A percentile compares a stretch with the other conserved stretches of the same genome.
Evolutionary conservation across 2,113 vertebrate species (phyloP).

Genomic region (Catagonus wagneri): DNA sequence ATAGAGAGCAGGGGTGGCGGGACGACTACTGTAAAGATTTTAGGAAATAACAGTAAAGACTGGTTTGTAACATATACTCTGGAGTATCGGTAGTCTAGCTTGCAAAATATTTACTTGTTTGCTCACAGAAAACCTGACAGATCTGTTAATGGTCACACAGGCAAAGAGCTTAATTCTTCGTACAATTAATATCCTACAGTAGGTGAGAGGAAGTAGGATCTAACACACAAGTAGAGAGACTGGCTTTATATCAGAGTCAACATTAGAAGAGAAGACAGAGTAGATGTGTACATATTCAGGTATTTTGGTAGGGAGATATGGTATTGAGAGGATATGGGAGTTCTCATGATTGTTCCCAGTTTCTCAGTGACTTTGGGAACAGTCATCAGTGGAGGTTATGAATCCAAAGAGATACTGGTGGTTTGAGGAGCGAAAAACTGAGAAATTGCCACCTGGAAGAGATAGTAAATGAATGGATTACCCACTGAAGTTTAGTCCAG

Average conservation of each 20-base stretch:
- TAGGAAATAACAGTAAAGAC: background rate
- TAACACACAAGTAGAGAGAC: background rate
- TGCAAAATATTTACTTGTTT: background rate
- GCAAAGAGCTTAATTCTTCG: background rate
- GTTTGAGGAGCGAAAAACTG: background rate
- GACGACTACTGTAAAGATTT: background rate
- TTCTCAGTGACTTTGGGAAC: background rate
- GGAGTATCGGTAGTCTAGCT: background rate
- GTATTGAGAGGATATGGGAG: background rate
- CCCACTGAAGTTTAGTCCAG: background rate
- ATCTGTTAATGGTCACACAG: background rate
- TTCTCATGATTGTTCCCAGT: background rate
- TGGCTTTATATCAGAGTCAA: background rate
- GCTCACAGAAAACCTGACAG: background rate
- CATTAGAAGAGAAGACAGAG: background rate
- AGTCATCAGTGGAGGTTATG: background rate
- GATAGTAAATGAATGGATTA: background rate
- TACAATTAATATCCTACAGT: background rate
- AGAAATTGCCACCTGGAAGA: background rate
- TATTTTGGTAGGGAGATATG: background rate
- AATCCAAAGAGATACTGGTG: background rate
- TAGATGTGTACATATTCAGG: background rate
- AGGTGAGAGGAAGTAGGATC: background rate
- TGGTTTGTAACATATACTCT: background rate
- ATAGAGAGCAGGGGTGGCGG: background rate